These are phyloP conservation scores for Heliconius erato DNA, from an alignment of 2,888 invertebrate genomes.

Conservation along the genomic window DNA sequence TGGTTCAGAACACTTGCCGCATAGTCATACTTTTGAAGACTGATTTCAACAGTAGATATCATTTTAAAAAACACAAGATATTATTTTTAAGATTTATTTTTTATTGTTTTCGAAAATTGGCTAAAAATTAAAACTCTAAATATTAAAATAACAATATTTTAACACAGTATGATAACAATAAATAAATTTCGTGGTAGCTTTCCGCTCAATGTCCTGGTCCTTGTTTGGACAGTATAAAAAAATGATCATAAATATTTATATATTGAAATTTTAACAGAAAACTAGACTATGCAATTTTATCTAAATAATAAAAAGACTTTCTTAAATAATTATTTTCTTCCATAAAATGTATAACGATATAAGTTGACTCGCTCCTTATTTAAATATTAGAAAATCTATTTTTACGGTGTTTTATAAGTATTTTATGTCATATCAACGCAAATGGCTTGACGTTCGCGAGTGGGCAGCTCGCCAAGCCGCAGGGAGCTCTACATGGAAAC, in stretches of 20 bases:
- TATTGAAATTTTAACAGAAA: background rate
- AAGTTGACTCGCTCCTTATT: slow-evolving; percentile 6
- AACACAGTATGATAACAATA: too few relatives aligned
- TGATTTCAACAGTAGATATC: background rate
- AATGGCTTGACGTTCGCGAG: slow-evolving; percentile 47
- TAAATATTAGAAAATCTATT: slow-evolving; percentile 16
- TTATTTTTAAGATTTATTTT: background rate
- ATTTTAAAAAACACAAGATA: background rate
- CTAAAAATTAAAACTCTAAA: too few relatives aligned
- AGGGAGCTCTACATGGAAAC: slow-evolving; percentile 44
- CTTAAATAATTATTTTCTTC: background rate
- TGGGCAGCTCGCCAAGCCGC: slow-evolving; percentile 49
- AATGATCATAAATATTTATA: background rate
- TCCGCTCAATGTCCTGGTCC: too few relatives aligned
- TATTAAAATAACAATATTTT: too few relatives aligned
- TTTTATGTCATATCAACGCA: slow-evolving; percentile 30
- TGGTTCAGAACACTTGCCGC: background rate
- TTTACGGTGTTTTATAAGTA: slow-evolving; percentile 6
- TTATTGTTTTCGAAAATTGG: background rate
- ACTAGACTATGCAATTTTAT: background rate
- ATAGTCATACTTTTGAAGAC: background rate
- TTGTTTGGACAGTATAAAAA: too few relatives aligned
- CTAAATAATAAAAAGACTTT: background rate
- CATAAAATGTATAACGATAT: background rate
- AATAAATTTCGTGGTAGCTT: too few relatives aligned